Conservation (phyloP, 1,140 invertebrate genomes). For the Drosophila pectinifera region DNA sequence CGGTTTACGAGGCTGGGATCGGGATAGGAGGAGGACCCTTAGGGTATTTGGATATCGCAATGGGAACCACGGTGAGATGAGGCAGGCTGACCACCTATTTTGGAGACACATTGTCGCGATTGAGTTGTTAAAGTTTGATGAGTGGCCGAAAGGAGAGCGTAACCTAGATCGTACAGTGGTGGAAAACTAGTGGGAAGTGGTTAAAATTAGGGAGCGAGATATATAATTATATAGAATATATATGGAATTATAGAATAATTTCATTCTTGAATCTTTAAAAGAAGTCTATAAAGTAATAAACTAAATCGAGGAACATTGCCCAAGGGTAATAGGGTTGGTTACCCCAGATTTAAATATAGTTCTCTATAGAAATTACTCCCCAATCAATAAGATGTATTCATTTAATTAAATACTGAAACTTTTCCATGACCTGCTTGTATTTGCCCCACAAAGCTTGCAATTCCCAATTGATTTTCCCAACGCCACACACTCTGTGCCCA, state of each 20-base stretch:
- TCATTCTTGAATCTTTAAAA: too few species aligned
- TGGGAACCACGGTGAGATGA: constrained; percentile 21
- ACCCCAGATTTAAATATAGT: too few species aligned
- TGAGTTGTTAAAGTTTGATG: constrained; percentile 43
- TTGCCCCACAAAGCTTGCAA: constrained; percentile 3
- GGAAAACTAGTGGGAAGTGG: neutral
- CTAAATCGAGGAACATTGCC: too few species aligned
- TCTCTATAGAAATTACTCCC: too few species aligned
- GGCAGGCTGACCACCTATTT: too few species aligned
- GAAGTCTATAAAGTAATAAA: too few species aligned
- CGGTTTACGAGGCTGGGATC: constrained; percentile 46
- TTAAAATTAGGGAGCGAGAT: neutral
- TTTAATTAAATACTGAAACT: neutral
- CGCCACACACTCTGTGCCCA: neutral
- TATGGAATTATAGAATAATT: too few species aligned
- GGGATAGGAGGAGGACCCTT: constrained; percentile 12
- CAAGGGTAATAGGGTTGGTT: too few species aligned
- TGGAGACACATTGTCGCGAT: constrained; percentile 62
- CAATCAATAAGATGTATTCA: neutral
- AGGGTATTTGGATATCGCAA: constrained; percentile 45
- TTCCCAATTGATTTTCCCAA: constrained; percentile 5
- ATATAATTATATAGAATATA: neutral
- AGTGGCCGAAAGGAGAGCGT: constrained; percentile 19
- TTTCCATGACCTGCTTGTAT: neutral
- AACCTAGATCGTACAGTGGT: neutral